A percentile compares a stretch with the other conserved stretches of the same genome.
Evolutionary conservation across 2,888 invertebrate genomes (phyloP).

Genomic region (Pristionchus exspectatus): DNA sequence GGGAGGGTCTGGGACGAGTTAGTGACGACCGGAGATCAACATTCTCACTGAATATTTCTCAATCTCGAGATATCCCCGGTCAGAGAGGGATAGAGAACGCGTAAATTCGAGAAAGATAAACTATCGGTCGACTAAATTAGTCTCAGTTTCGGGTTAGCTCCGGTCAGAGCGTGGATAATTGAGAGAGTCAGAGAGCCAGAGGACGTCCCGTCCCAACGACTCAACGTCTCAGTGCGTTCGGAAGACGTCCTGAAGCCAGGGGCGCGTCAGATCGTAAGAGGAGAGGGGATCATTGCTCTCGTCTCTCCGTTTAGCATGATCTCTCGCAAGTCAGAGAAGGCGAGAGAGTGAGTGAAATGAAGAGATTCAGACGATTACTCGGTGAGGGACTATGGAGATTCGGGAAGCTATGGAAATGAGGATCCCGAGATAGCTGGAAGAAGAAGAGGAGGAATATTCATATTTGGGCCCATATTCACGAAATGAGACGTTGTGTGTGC

Average conservation of each 20-base stretch:
- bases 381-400: not conserved
- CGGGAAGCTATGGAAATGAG: not conserved
- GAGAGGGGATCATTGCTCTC: not conserved
- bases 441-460: not conserved
- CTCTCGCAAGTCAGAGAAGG: not conserved
- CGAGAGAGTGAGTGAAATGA: not conserved
- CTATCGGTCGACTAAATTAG: too few relatives aligned
- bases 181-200: not conserved
- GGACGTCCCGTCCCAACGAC: too few relatives aligned
- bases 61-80: too few relatives aligned
- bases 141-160: too few relatives aligned
- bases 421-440: not conserved
- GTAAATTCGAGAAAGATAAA: too few relatives aligned
- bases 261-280: not conserved
- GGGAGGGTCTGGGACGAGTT: not conserved
- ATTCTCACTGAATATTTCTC: not conserved
- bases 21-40: constrained; percentile 22
- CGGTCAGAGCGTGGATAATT: not conserved
- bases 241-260: too few relatives aligned
- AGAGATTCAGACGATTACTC: not conserved
- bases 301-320: too few relatives aligned
- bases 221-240: too few relatives aligned
- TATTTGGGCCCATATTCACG: not conserved
- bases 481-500: not conserved
- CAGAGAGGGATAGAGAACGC: too few relatives aligned